Percentiles rank a stretch among this genome's conserved stretches.
These are phyloP conservation scores for Liodrosophila aerea DNA, from an alignment of 2,888 invertebrate genomes.

Conservation along the genomic window DNA sequence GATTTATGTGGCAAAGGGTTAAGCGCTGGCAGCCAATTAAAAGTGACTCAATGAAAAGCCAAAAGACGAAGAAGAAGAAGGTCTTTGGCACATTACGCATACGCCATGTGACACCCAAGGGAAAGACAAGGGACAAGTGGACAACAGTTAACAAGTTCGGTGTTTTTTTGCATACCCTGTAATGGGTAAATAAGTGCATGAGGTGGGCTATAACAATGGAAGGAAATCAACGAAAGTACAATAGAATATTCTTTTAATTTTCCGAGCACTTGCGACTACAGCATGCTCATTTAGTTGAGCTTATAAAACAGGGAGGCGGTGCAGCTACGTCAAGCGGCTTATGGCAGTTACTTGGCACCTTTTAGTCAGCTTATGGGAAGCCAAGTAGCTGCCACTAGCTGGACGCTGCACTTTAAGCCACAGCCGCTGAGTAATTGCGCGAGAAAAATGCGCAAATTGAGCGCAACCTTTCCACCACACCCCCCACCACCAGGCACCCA, in stretches of 20 bases:
- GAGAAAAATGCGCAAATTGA: slow-evolving; percentile 80
- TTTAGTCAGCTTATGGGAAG: slow-evolving; percentile 60
- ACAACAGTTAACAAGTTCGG: slow-evolving; percentile 30
- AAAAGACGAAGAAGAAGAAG: slow-evolving; percentile 38
- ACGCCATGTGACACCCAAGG: slow-evolving; percentile 55
- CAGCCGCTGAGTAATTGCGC: slow-evolving; percentile 76
- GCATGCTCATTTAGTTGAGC: too few species aligned
- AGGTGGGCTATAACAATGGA: too few species aligned
- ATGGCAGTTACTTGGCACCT: slow-evolving; percentile 74
- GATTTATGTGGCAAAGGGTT: slow-evolving; percentile 62
- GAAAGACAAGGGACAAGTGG: slow-evolving; percentile 20
- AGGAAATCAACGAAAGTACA: too few species aligned
- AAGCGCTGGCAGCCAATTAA: slow-evolving; percentile 67
- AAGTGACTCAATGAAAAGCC: slow-evolving; percentile 67
- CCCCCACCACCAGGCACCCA: too few species aligned
- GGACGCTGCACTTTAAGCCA: slow-evolving; percentile 66
- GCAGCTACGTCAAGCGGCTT: slow-evolving; percentile 55
- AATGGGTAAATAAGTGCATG: slow-evolving; percentile 47
- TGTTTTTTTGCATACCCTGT: too few species aligned
- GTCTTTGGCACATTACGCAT: slow-evolving; percentile 58
- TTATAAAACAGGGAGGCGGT: not conserved
- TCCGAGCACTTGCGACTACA: too few species aligned
- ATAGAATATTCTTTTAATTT: too few species aligned
- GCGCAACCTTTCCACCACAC: slow-evolving; percentile 69
- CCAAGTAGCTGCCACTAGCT: not conserved